Evolutionary conservation across 2,113 vertebrate species (phyloP).

Genomic region (Oncorhynchus tshawytscha): DNA sequence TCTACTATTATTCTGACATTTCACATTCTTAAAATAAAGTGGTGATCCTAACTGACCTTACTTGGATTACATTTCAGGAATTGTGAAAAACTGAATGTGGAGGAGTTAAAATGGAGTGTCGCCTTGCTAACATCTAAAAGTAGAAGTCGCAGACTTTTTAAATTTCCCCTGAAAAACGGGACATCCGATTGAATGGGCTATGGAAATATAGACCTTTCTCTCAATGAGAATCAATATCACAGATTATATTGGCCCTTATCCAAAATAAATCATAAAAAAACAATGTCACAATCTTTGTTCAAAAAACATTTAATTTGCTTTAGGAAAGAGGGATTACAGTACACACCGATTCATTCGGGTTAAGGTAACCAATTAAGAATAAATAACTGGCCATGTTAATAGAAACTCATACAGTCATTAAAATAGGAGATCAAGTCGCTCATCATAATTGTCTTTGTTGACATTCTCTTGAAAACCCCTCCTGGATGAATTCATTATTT

Average conservation of each 20-base stretch:
- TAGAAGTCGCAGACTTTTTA: too few species aligned
- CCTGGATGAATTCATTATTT: constrained; percentile 48
- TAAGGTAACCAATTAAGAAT: constrained; percentile 75
- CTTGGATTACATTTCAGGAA: too few species aligned
- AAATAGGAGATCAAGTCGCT: constrained; percentile 55
- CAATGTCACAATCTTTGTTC: constrained; percentile 39
- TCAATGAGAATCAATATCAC: background rate
- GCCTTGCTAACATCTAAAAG: too few species aligned
- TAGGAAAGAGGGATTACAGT: constrained; percentile 69
- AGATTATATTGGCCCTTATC: too few species aligned
- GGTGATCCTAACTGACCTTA: too few species aligned
- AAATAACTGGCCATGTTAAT: constrained; percentile 77
- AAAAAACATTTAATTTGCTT: constrained; percentile 73
- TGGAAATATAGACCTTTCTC: background rate
- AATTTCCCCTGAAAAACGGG: too few species aligned
- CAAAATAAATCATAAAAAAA: too few species aligned
- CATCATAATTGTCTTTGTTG: constrained; percentile 41
- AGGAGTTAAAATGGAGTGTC: too few species aligned
- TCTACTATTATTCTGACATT: too few species aligned
- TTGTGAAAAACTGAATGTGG: too few species aligned
- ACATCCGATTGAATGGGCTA: too few species aligned
- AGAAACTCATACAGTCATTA: constrained; percentile 67
- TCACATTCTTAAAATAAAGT: too few species aligned
- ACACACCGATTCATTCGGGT: constrained; percentile 67
- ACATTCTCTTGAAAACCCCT: constrained; percentile 42